These are phyloP conservation scores for Mallateleia sp. DNA, from an alignment of 2,888 invertebrate species.

Conservation along the genomic window DNA sequence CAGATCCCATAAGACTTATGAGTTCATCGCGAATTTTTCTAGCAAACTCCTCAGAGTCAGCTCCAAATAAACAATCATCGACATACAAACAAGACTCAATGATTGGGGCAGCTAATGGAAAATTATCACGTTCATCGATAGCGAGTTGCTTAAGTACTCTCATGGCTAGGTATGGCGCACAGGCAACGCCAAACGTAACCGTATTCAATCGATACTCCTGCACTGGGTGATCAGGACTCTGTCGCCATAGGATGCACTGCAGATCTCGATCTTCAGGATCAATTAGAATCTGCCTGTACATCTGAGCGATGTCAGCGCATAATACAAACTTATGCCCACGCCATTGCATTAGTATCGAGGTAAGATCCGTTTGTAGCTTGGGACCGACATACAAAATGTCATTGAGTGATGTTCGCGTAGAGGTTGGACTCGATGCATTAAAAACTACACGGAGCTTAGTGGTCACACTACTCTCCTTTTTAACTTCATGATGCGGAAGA, in stretches of 20 bases:
- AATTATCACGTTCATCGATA: too few species aligned
- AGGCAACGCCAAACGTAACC: too few species aligned
- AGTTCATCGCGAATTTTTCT: not conserved
- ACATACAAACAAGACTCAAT: not conserved
- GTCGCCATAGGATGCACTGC: too few species aligned
- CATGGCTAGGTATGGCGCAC: too few species aligned
- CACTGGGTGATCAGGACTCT: too few species aligned
- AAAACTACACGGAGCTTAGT: slow-evolving; percentile 14
- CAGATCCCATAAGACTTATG: not conserved
- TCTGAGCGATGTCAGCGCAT: too few species aligned
- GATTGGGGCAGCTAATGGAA: too few species aligned
- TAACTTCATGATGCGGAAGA: not conserved
- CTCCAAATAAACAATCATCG: not conserved
- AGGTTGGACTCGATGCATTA: not conserved
- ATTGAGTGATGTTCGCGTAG: not conserved
- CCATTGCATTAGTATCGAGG: slow-evolving; percentile 3
- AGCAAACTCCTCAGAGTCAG: not conserved
- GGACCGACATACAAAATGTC: not conserved
- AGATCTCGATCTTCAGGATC: too few species aligned
- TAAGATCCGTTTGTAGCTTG: not conserved
- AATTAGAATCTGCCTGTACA: too few species aligned
- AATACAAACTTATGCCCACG: not conserved
- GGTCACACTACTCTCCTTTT: not conserved
- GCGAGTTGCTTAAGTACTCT: not conserved
- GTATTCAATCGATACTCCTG: too few species aligned